These are phyloP conservation scores for Archilochus colubris DNA, from an alignment of 2,113 vertebrate species.

Conservation along the genomic window DNA sequence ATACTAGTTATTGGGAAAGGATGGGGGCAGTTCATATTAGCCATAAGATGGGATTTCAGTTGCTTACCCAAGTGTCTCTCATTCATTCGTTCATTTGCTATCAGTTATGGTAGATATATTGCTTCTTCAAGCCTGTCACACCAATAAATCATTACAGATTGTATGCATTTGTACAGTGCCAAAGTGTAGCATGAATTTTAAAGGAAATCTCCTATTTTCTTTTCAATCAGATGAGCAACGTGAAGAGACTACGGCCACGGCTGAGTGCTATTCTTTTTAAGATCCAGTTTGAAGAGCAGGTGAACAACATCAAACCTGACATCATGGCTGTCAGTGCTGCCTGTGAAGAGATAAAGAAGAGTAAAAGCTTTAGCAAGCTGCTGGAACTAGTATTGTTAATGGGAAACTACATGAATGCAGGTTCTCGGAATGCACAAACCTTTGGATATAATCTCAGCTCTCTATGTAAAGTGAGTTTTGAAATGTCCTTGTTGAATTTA, in stretches of 20 bases:
- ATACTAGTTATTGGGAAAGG: slow-evolving; percentile 56
- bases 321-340: slow-evolving; percentile 93
- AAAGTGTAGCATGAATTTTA: slow-evolving; percentile 75
- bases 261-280: slow-evolving; percentile 96
- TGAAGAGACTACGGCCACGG: slow-evolving; percentile 90
- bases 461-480: slow-evolving; percentile 92
- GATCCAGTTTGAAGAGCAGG: slow-evolving; percentile 97
- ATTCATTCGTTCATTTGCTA: slow-evolving; percentile 68
- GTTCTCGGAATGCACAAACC: slow-evolving; percentile 94
- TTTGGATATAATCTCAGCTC: slow-evolving; percentile 96
- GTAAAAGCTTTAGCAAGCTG: slow-evolving; percentile 88
- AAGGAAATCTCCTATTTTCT: slow-evolving; percentile 78
- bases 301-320: slow-evolving; percentile 93
- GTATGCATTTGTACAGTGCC: slow-evolving; percentile 63
- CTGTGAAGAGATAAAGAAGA: slow-evolving; percentile 93
- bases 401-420: slow-evolving; percentile 98
- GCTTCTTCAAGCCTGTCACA: slow-evolving; percentile 75
- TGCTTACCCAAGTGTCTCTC: slow-evolving; percentile 58
- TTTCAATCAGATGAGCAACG: slow-evolving; percentile 90
- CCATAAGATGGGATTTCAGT: slow-evolving; percentile 58
- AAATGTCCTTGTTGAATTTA: neutral
- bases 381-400: slow-evolving; percentile 94
- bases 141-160: slow-evolving; percentile 76
- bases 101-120: slow-evolving; percentile 76
- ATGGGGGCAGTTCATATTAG: slow-evolving; percentile 47